phyloP scores from a whole-genome alignment of 1,140 invertebrate genomes.

The Drosophila takahashii region DNA sequence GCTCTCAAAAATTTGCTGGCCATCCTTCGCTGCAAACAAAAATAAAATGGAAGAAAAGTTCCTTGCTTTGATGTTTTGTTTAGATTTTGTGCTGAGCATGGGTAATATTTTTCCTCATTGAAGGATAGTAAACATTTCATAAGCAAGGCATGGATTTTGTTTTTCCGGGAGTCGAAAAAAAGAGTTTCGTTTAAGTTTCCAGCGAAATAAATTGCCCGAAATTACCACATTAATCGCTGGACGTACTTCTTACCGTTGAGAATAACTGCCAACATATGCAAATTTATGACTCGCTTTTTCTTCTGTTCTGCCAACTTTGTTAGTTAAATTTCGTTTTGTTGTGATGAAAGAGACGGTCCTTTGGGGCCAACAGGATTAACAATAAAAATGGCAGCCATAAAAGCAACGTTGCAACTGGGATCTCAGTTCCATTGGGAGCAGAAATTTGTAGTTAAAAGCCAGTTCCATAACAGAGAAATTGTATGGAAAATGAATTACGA shows the following conservation, averaged over 20 bases:
- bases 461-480: neutral
- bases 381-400: constrained; percentile 12
- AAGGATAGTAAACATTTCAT: constrained; percentile 3
- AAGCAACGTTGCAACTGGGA: neutral
- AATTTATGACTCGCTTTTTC: constrained; percentile 19
- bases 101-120: neutral
- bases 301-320: constrained; percentile 4
- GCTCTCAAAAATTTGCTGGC: constrained; percentile 3
- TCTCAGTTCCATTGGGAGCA: neutral
- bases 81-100: constrained; percentile 6
- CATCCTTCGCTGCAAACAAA: neutral
- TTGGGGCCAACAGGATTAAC: constrained; percentile 8
- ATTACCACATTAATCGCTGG: constrained; percentile 25
- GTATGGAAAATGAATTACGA: constrained; percentile 9
- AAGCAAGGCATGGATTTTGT: neutral
- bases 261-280: constrained; percentile 32
- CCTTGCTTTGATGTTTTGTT: neutral
- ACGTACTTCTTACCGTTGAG: neutral
- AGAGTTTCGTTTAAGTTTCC: neutral
- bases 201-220: constrained; percentile 20
- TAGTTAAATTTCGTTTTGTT: constrained; percentile 21
- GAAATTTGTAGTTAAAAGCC: neutral
- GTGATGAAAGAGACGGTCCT: constrained; percentile 2
- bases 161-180: neutral
- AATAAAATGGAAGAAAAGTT: neutral